Conservation (phyloP, 1,140 invertebrate species). For the Calycopis cecrops region DNA sequence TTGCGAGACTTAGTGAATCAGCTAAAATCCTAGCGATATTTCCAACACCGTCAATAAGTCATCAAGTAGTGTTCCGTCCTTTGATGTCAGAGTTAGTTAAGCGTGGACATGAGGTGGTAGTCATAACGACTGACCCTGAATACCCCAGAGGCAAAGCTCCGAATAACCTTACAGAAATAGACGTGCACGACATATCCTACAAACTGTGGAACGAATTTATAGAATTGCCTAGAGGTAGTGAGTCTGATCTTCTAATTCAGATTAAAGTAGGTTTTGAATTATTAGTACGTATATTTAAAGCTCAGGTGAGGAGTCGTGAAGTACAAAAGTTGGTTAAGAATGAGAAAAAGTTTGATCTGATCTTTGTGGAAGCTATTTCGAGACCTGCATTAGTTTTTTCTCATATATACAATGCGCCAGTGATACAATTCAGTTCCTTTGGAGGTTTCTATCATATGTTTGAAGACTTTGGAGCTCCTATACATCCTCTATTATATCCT, state of each 20-base stretch:
- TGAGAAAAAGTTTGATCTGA: slow-evolving; percentile 43
- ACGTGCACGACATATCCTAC: slow-evolving; percentile 33
- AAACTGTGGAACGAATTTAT: slow-evolving; percentile 13
- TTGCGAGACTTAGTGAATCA: neutral
- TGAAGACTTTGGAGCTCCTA: slow-evolving; percentile 52
- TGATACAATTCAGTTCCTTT: slow-evolving; percentile 56
- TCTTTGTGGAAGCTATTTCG: slow-evolving; percentile 41
- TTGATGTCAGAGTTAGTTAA: slow-evolving; percentile 31
- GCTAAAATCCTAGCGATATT: slow-evolving; percentile 61
- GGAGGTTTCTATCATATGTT: slow-evolving; percentile 25
- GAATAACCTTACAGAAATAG: slow-evolving; percentile 38
- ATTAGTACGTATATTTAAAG: slow-evolving; percentile 25
- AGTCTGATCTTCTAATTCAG: slow-evolving; percentile 19
- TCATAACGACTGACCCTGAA: slow-evolving; percentile 36
- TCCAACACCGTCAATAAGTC: slow-evolving; percentile 58
- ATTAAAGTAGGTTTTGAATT: slow-evolving; percentile 17
- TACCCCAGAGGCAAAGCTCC: slow-evolving; percentile 21
- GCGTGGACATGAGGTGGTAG: slow-evolving; percentile 38
- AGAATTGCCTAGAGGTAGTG: slow-evolving; percentile 6
- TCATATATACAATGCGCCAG: slow-evolving; percentile 50
- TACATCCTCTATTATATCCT: slow-evolving; percentile 66
- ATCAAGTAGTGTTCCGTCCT: slow-evolving; percentile 58
- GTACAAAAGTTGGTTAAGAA: slow-evolving; percentile 39
- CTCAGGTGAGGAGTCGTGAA: slow-evolving; percentile 33
- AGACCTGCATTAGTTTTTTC: slow-evolving; percentile 39